phyloP scores from a whole-genome alignment of 2,888 invertebrate genomes.

The Toxonevra muliebris region DNA sequence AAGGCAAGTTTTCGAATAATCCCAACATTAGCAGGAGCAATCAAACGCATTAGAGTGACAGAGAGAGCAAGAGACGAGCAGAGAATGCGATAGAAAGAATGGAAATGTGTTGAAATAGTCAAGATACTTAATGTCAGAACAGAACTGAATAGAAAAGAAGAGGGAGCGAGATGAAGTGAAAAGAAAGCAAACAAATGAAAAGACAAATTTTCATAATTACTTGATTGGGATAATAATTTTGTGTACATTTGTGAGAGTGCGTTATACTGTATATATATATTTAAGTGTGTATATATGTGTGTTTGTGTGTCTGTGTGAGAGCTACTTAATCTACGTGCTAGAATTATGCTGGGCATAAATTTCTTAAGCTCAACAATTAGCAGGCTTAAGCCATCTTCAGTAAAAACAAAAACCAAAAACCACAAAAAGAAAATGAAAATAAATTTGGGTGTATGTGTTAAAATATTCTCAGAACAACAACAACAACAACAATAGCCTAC shows the following conservation, averaged over 20 bases:
- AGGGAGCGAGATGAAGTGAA: conserved; percentile 10
- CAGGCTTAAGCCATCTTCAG: conserved; percentile 50
- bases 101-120: conserved; percentile 36
- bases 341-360: conserved; percentile 27
- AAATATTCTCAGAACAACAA: too few relatives aligned
- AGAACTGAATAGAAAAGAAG: neutral
- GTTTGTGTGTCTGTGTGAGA: conserved; percentile 1
- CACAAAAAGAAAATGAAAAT: neutral
- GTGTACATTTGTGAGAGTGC: neutral
- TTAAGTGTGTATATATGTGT: conserved; percentile 7
- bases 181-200: conserved; percentile 32
- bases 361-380: conserved; percentile 56
- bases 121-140: conserved; percentile 3
- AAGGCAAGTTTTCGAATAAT: conserved; percentile 40
- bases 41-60: conserved; percentile 39
- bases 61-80: neutral
- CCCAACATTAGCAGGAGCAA: conserved; percentile 41
- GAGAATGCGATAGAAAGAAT: too few relatives aligned
- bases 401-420: conserved; percentile 1
- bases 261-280: neutral
- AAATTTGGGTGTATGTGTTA: neutral
- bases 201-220: conserved; percentile 47
- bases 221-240: conserved; percentile 43
- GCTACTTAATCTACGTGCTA: conserved; percentile 20
- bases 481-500: conserved; percentile 18